Base-by-base conservation (phyloP, 2,888 invertebrate species). In the Parasteatoda lunata region DNA sequence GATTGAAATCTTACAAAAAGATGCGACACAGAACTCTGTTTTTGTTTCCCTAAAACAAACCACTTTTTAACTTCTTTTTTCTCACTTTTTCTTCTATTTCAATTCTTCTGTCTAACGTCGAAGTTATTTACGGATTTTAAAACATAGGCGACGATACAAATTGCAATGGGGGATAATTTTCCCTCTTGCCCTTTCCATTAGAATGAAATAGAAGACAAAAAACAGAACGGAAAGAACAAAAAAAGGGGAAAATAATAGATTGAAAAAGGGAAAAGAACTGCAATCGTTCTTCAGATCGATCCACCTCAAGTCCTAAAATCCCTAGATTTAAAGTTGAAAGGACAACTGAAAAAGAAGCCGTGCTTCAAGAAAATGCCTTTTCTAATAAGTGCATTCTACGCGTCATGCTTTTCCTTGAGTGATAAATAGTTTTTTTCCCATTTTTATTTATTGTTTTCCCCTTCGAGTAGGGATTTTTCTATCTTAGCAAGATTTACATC, bases 71-170 rank as follows among this genome's bases (percentile, higher is more conserved):
- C 48, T 65, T 59, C 54, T 48, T 59, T 49, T 13, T 54, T 6
- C n/a, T 15, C 51, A 4, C 48, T 6, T 4, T 73, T 73, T 75
- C 47, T 59, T 47, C 54, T 11, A 5, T 48, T 7, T 49, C 47
- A 64, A 49, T 49, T 65, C 8, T 7, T 48, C 78, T 52, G 59
- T 48, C 30, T 54, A 82, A 59, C 75, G 65, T 52, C 49, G 54
- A 11, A 66, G 77, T 84, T 77, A 84, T 77, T 77, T 70, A 77
- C 68, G 71, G 76, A 77, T 84, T 84, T 76, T 77, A 72, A 70
- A 72, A 84, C 80, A 80, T 80, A 64, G 80, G 80, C 80, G 80
- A 73, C 65, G 80, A 80, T 73, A 73, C 73, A 80, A 80, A 80
- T 80, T 80, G 80, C 80, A 73, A 54, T 45, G n/a, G 73, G 54